Conservation (phyloP, 2,888 invertebrate genomes). For the Polyploca ridens region DNA sequence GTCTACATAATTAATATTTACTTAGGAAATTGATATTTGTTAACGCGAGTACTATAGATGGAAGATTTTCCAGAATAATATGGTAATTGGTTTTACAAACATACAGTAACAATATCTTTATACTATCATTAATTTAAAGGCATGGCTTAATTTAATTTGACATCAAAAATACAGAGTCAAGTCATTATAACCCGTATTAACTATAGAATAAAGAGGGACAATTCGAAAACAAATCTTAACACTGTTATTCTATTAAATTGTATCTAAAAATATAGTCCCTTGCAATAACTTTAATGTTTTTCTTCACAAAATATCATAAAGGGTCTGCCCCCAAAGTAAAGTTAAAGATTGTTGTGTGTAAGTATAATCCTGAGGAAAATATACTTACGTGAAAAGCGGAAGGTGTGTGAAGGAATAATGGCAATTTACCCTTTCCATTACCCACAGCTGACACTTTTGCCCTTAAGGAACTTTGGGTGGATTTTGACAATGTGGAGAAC, state of each 20-base stretch:
- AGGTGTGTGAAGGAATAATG: conserved; percentile 13
- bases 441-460: conserved; percentile 14
- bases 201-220: too few relatives aligned
- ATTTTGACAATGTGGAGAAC: conserved; percentile 8
- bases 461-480: conserved; percentile 7
- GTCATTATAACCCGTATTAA: neutral
- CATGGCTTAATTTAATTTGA: too few relatives aligned
- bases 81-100: too few relatives aligned
- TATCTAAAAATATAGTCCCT: neutral
- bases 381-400: conserved; percentile 10
- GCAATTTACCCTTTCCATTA: conserved; percentile 13
- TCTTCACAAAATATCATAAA: neutral
- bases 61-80: too few relatives aligned
- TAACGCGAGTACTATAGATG: too few relatives aligned
- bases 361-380: conserved; percentile 12
- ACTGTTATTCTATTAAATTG: neutral
- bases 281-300: neutral
- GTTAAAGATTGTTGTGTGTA: conserved; percentile 10
- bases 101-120: too few relatives aligned
- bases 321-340: conserved; percentile 1
- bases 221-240: neutral
- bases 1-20: neutral
- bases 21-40: neutral
- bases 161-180: too few relatives aligned
- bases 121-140: too few relatives aligned